phyloP scores from a whole-genome alignment of 2,113 vertebrate genomes.

The Nothoprocta perdicaria region DNA sequence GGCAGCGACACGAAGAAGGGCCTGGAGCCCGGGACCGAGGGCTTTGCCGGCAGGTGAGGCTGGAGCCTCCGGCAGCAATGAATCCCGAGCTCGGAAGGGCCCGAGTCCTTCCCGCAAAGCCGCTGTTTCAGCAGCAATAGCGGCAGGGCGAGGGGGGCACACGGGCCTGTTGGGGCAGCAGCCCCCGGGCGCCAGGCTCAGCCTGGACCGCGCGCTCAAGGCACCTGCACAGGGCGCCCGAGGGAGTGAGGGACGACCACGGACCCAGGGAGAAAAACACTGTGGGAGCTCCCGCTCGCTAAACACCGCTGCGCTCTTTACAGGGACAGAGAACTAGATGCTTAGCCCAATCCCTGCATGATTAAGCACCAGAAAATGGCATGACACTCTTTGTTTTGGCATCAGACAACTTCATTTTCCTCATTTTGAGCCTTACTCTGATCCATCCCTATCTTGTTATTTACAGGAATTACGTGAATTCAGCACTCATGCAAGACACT shows the following conservation, averaged over 20 bases:
- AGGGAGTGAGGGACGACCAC: not conserved
- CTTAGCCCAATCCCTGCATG: not conserved
- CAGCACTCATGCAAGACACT: not conserved
- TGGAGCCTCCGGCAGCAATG: not conserved
- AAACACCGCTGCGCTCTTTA: not conserved
- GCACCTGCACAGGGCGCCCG: not conserved
- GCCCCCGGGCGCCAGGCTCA: not conserved
- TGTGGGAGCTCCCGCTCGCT: not conserved
- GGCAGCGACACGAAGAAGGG: not conserved
- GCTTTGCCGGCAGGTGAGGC: not conserved
- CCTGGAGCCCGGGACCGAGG: not conserved
- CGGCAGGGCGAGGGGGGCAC: not conserved
- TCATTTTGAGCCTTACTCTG: not conserved
- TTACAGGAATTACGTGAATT: not conserved
- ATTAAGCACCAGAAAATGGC: not conserved
- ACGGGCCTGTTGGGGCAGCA: not conserved
- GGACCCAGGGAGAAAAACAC: not conserved
- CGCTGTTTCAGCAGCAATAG: not conserved
- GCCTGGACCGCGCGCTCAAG: not conserved
- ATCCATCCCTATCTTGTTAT: not conserved
- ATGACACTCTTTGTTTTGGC: not conserved
- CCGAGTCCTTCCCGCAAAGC: not conserved
- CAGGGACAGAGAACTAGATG: not conserved
- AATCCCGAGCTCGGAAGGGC: not conserved
- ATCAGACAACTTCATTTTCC: not conserved